phyloP scores from a whole-genome alignment of 2,113 vertebrate genomes.

The Phalacrocorax brasilianus region DNA sequence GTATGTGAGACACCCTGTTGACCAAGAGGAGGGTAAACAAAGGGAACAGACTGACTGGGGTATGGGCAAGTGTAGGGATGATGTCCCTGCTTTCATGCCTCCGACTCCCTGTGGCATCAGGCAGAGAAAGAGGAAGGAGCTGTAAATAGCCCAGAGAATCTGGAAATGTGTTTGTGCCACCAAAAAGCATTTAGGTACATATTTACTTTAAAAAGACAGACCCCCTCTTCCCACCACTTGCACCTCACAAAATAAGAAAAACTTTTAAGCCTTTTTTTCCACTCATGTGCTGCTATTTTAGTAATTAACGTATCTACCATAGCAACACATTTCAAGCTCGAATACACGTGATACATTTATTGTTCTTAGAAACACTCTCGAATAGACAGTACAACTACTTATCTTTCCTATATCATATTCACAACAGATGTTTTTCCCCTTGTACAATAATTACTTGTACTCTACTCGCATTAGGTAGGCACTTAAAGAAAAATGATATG shows the following conservation, averaged over 20 bases:
- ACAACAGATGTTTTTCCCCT: neutral
- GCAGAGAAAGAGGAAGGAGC: neutral
- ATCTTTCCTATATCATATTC: neutral
- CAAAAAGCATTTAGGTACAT: neutral
- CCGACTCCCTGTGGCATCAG: neutral
- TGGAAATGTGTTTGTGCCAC: neutral
- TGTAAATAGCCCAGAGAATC: neutral
- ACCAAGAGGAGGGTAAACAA: neutral
- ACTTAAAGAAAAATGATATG: neutral
- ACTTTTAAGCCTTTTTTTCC: neutral
- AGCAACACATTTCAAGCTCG: conserved; percentile 10
- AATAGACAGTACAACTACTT: neutral
- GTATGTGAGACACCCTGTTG: neutral
- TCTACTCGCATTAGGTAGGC: neutral
- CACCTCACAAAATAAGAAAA: neutral
- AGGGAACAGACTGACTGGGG: neutral
- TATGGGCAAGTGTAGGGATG: neutral
- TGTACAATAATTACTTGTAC: conserved; percentile 1
- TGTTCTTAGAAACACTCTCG: conserved; percentile 1
- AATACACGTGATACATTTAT: neutral
- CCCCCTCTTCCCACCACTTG: rapidly evolving
- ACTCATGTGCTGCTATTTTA: neutral
- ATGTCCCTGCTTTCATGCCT: neutral
- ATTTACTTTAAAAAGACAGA: neutral
- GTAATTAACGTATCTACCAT: neutral